Evolutionary conservation across 1,140 invertebrate genomes (phyloP).

Genomic region (Drosophila novamexicana): DNA sequence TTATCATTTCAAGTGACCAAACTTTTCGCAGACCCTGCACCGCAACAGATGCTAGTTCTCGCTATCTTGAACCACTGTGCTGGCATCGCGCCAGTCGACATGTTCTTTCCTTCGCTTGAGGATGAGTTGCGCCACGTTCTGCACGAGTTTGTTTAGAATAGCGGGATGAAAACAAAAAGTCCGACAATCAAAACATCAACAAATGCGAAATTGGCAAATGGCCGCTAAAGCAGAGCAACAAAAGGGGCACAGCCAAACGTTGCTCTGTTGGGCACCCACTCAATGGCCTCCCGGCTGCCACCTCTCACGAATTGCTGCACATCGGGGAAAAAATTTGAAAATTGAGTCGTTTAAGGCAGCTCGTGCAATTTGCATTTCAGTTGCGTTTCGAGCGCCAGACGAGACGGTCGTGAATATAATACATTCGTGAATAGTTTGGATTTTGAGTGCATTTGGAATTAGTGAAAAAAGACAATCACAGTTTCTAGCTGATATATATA

Average conservation of each 20-base stretch:
- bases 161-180: constrained; percentile 16
- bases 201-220: constrained; percentile 9
- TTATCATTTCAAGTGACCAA: too few species aligned
- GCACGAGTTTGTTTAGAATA: constrained; percentile 29
- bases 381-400: constrained; percentile 54
- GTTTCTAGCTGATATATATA: constrained; percentile 4
- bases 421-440: not conserved
- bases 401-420: constrained; percentile 45
- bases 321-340: constrained; percentile 16
- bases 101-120: not conserved
- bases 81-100: too few species aligned
- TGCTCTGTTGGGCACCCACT: constrained; percentile 5
- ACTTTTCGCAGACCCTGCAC: too few species aligned
- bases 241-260: not conserved
- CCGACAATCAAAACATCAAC: constrained; percentile 14
- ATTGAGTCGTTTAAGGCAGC: constrained; percentile 14
- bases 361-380: constrained; percentile 72
- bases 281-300: not conserved
- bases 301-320: constrained; percentile 12
- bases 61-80: constrained; percentile 12
- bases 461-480: constrained; percentile 5
- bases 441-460: constrained; percentile 16
- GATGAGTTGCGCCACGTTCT: not conserved
- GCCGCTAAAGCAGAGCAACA: constrained; percentile 3
- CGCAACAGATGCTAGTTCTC: too few species aligned